A percentile compares a stretch with the other conserved stretches of the same genome.
phyloP scores from a whole-genome alignment of 1,140 invertebrate genomes.

The Pseudomyrmex sp. region DNA sequence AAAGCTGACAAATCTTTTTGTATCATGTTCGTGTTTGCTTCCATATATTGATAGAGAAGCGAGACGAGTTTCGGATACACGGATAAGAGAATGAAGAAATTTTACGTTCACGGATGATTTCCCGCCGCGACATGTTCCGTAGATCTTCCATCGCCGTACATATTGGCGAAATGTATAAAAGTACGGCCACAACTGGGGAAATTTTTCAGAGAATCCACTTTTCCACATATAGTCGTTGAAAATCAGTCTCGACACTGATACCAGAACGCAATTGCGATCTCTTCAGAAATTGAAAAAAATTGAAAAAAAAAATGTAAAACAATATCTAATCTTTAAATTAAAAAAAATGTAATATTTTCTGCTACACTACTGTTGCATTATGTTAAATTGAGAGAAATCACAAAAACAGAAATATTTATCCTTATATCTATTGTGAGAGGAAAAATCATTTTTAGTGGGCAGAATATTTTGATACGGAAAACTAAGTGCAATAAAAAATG shows the following conservation, averaged over 20 bases:
- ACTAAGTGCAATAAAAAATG: background rate
- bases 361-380: background rate
- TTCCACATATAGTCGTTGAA: conserved; percentile 10
- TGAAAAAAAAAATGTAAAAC: too few species aligned
- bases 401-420: background rate
- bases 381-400: background rate
- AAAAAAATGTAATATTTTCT: background rate
- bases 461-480: background rate
- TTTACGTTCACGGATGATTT: conserved; percentile 53
- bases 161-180: conserved; percentile 35
- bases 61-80: background rate
- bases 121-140: conserved; percentile 19
- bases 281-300: conserved; percentile 21
- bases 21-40: conserved; percentile 39
- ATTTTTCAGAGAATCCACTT: conserved; percentile 31
- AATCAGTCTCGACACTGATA: conserved; percentile 27
- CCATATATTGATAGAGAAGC: background rate
- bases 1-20: conserved; percentile 27
- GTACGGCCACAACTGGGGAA: conserved; percentile 18
- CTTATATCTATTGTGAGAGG: background rate
- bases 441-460: background rate
- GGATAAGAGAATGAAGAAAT: conserved; percentile 53
- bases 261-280: conserved; percentile 3
- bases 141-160: conserved; percentile 6
- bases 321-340: background rate